Evolutionary conservation across 2,797 vertebrate species (phyloP).

Genomic region (Notoglanidium macrostoma): DNA sequence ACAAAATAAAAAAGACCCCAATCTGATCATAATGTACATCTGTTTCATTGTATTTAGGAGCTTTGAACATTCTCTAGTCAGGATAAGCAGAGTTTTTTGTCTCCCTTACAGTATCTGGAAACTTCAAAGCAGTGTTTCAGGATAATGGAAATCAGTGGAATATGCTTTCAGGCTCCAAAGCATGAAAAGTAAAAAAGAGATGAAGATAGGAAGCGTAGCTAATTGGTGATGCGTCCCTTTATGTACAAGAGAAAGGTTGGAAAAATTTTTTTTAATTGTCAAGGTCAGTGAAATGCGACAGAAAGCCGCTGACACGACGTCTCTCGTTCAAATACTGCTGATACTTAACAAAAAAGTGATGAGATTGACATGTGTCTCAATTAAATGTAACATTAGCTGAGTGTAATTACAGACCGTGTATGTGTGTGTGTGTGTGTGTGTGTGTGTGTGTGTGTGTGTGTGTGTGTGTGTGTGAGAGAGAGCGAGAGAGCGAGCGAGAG

Average conservation of each 20-base stretch:
- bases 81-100: slow-evolving; percentile 90
- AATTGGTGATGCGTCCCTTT: slow-evolving; percentile 94
- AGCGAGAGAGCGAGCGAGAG: slow-evolving; percentile 19
- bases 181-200: slow-evolving; percentile 74
- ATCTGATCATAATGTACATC: slow-evolving; percentile 99
- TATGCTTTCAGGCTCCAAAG: slow-evolving; percentile 78
- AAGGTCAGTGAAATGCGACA: slow-evolving; percentile 68
- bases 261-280: slow-evolving; percentile 72
- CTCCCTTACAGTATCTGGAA: slow-evolving; percentile 90
- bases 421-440: not conserved
- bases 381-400: slow-evolving; percentile 59
- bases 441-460: slow-evolving; percentile 11
- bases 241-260: slow-evolving; percentile 78
- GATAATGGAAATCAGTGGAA: slow-evolving; percentile 99
- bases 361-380: slow-evolving; percentile 63
- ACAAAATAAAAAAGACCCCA: slow-evolving; percentile 56
- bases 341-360: slow-evolving; percentile 55
- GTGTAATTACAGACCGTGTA: slow-evolving; percentile 16
- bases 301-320: not conserved
- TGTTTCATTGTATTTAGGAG: slow-evolving; percentile 98
- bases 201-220: slow-evolving; percentile 82
- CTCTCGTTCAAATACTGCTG: slow-evolving; percentile 57
- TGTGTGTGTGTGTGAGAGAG: not conserved
- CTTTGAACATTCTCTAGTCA: slow-evolving; percentile 90
- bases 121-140: slow-evolving; percentile 98